A percentile compares a stretch with the other conserved stretches of the same genome.
Evolutionary conservation across 2,888 invertebrate genomes (phyloP).

Genomic region (Papilio protenor): DNA sequence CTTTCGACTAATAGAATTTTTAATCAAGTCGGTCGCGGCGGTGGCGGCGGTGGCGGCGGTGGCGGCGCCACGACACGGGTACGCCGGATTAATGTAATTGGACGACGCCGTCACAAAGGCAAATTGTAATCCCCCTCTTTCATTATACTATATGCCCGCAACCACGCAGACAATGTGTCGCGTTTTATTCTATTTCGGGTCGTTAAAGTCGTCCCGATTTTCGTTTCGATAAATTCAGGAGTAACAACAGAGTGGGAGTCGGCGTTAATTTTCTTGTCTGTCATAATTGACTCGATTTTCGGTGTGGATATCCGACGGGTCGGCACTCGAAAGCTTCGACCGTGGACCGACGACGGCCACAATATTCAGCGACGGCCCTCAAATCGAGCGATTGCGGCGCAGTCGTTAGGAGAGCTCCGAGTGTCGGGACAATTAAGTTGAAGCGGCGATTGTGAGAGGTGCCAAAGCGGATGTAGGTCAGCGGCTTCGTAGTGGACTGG

Average conservation of each 20-base stretch:
- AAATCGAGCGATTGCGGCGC: slow-evolving; percentile 81
- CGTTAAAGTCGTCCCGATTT: slow-evolving; percentile 56
- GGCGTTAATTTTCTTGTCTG: slow-evolving; percentile 69
- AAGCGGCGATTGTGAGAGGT: slow-evolving; percentile 83
- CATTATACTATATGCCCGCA: slow-evolving; percentile 72
- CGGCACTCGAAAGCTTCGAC: slow-evolving; percentile 62
- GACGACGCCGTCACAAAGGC: slow-evolving; percentile 82
- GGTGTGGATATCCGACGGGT: slow-evolving; percentile 62
- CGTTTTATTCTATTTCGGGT: slow-evolving; percentile 64
- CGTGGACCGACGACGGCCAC: slow-evolving; percentile 58
- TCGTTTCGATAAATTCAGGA: slow-evolving; percentile 61
- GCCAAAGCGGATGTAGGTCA: slow-evolving; percentile 84
- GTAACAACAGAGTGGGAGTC: slow-evolving; percentile 67
- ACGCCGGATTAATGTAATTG: slow-evolving; percentile 83
- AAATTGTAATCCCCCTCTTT: slow-evolving; percentile 82
- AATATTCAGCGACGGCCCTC: slow-evolving; percentile 70
- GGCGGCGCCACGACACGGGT: slow-evolving; percentile 67
- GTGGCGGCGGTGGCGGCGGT: slow-evolving; percentile 61
- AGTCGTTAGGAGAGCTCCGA: slow-evolving; percentile 81
- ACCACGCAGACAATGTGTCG: slow-evolving; percentile 71
- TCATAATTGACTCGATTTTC: slow-evolving; percentile 63
- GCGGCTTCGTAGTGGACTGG: slow-evolving; percentile 75
- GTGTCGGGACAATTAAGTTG: slow-evolving; percentile 84
- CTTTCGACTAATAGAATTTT: slow-evolving; percentile 84
- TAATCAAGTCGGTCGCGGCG: slow-evolving; percentile 76